Conservation (phyloP, 2,113 vertebrate genomes). For the Takifugu flavidus region DNA sequence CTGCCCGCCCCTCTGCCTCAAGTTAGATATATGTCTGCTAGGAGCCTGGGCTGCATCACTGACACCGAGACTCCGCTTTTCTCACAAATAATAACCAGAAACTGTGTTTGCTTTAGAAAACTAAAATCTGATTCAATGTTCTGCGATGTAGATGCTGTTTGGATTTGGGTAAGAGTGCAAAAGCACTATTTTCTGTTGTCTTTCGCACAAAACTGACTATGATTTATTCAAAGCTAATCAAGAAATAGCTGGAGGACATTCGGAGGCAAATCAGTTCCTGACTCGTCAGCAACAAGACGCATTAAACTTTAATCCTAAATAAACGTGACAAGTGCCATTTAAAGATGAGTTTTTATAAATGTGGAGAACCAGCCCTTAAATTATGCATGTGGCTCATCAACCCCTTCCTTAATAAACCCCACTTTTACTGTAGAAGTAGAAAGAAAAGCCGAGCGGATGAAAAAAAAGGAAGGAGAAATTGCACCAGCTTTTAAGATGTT, state of each 20-base stretch:
- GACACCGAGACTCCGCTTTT: conserved; percentile 23
- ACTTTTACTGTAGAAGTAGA: conserved; percentile 61
- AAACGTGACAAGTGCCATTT: conserved; percentile 82
- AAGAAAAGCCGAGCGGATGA: conserved; percentile 36
- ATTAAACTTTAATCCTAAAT: conserved; percentile 77
- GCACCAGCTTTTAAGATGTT: conserved; percentile 66
- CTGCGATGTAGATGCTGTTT: background rate
- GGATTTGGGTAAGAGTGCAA: background rate
- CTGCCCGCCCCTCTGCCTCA: conserved; percentile 69
- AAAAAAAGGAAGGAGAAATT: conserved; percentile 26
- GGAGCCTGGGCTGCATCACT: conserved; percentile 28
- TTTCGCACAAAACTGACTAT: conserved; percentile 26
- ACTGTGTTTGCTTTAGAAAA: conserved; percentile 21
- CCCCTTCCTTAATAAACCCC: conserved; percentile 71
- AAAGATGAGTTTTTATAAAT: conserved; percentile 79
- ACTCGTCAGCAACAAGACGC: conserved; percentile 51
- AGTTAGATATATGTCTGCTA: conserved; percentile 68
- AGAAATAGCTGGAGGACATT: conserved; percentile 49
- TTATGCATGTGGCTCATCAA: conserved; percentile 73
- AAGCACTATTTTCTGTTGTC: background rate
- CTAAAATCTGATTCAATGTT: too few species aligned
- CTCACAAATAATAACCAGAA: conserved; percentile 11
- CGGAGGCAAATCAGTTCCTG: conserved; percentile 62
- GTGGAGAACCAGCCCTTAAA: conserved; percentile 73
- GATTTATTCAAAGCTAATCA: conserved; percentile 28